These are phyloP conservation scores for Apteryx mantelli DNA, from an alignment of 2,113 vertebrate genomes.

Conservation along the genomic window DNA sequence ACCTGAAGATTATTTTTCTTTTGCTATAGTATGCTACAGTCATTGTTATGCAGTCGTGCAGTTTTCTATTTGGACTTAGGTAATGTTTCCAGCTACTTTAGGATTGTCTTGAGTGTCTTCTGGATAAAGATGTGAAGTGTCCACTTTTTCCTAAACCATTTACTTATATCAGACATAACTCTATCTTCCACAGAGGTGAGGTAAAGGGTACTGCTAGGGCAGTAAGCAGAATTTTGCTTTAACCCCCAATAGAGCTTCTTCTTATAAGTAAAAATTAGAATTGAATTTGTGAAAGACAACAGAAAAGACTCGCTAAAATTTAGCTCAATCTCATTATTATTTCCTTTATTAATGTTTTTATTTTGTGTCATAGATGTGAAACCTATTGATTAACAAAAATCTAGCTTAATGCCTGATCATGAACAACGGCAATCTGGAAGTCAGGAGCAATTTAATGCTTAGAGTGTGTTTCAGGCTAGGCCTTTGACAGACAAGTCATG, in stretches of 20 bases:
- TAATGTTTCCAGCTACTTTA: background rate
- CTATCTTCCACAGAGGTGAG: background rate
- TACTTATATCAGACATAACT: background rate
- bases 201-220: background rate
- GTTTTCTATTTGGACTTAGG: fast-evolving
- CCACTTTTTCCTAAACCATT: background rate
- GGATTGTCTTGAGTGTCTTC: background rate
- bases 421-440: background rate
- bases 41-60: background rate
- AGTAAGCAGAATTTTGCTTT: background rate
- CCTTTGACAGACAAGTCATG: conserved; percentile 17
- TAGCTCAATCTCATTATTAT: background rate
- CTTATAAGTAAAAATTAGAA: background rate
- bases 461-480: background rate
- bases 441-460: background rate
- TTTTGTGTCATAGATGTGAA: background rate
- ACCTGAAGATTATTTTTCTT: background rate
- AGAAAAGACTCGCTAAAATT: background rate
- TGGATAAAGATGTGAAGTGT: background rate
- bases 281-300: background rate
- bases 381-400: background rate
- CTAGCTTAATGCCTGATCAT: background rate
- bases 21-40: background rate
- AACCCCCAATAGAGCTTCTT: background rate
- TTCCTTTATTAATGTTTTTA: background rate